These are phyloP conservation scores for Meteorus sp. DNA, from an alignment of 1,140 invertebrate species.

Conservation along the genomic window DNA sequence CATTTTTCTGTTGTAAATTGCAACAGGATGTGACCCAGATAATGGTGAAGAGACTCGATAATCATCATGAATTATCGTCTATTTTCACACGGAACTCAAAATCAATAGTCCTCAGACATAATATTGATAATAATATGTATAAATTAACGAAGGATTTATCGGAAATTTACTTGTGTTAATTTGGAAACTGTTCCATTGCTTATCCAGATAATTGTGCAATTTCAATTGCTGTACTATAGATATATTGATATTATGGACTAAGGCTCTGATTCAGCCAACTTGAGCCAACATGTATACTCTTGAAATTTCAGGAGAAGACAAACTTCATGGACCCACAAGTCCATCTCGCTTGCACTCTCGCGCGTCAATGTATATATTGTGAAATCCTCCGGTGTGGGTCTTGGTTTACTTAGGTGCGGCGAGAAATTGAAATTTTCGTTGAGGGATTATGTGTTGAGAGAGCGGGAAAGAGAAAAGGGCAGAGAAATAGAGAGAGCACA, in stretches of 20 bases:
- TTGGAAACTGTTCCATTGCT: neutral
- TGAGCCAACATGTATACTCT: slow-evolving; percentile 12
- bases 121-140: no score
- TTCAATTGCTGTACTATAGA: neutral
- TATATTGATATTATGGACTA: neutral
- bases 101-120: no score
- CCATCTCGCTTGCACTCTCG: neutral
- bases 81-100: no score
- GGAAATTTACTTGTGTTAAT: neutral
- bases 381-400: neutral
- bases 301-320: slow-evolving; percentile 23
- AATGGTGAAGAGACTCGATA: no score
- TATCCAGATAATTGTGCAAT: neutral
- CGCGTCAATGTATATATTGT: neutral
- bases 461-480: no score
- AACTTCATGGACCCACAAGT: slow-evolving; percentile 16
- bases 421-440: slow-evolving; percentile 59
- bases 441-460: slow-evolving; percentile 51
- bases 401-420: slow-evolving; percentile 53
- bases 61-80: no score
- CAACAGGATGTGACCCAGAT: neutral
- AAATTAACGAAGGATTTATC: neutral
- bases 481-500: no score
- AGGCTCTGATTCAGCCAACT: neutral
- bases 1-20: neutral